Evolutionary conservation across 2,888 invertebrate genomes (phyloP), one percentile per base, ranked within the genome.

Genomic region (Ptychoptera contaminata): DNA sequence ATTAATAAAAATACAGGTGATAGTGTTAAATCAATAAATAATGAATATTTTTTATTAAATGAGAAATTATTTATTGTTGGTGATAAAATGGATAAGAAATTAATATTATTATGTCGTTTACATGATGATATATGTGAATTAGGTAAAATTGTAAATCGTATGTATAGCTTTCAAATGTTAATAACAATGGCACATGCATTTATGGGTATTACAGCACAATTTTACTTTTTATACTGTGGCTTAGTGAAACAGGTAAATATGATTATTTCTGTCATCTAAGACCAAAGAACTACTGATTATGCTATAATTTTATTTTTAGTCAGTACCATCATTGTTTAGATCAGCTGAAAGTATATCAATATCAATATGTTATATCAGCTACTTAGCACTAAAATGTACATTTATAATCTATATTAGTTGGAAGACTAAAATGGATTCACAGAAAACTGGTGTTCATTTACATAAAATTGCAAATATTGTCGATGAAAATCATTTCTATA

Each of bases 101-200:
- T 66, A 5, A 63, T 61, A 42, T 60, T 58, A 47, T 53, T 64
- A n/a, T 66, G 65, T 35, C 63, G 63, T 47, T 47, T 64, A 30
- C 66, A 66, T 41, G 65, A 66, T 51, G 64, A 66, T 52, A 58
- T 66, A 35, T 66, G 65, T 46, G 65, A 66, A 52, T 60, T 66
- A 49, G 64, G 61, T 36, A 65, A 63, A 48, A 50, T 54, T 8
- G 51, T 64, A 31, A 66, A 66, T 50, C 59, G 59, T 12, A 51
- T 66, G 30, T 66, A 62, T 62, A 65, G 62, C 45, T 60, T 61
- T 52, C 65, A 64, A 4, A 61, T 66, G 44, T 49, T 66, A 10
- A 53, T 63, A 1, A 46, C 63, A 16, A 65, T 66, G 65, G 66
- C 64, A 3, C 61, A 64, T 47, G 65, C 64, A 1, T 66, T 66